phyloP scores from a whole-genome alignment of 1,140 invertebrate species.

The Nixonia krombeini region DNA sequence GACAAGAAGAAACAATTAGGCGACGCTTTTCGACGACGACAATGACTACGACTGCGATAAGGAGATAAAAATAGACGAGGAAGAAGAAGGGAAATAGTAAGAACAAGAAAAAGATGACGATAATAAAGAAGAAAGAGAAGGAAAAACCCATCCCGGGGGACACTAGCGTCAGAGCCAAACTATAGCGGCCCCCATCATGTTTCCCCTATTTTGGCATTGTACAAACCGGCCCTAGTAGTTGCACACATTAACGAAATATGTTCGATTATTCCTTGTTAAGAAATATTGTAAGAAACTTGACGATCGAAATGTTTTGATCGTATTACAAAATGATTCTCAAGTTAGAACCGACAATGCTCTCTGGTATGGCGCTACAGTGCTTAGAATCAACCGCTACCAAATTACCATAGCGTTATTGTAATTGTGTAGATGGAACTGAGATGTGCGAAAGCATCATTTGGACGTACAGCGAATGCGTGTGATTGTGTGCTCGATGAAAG shows the following conservation, averaged over 20 bases:
- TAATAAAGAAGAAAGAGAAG: not conserved
- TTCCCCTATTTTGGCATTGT: conserved; percentile 22
- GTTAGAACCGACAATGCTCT: conserved; percentile 4
- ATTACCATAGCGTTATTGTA: conserved; percentile 66
- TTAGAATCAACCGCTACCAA: conserved; percentile 63
- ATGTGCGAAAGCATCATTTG: conserved; percentile 18
- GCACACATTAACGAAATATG: not conserved
- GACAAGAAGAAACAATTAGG: too few species aligned
- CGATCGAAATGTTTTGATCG: too few species aligned
- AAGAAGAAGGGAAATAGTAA: not conserved
- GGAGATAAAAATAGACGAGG: conserved; percentile 2
- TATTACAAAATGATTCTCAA: too few species aligned
- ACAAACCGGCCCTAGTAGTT: conserved; percentile 17
- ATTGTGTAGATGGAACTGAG: conserved; percentile 64
- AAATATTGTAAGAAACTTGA: too few species aligned
- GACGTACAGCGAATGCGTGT: conserved; percentile 29
- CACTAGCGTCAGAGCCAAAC: conserved; percentile 23
- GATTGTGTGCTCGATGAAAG: conserved; percentile 28
- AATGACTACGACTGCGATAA: too few species aligned
- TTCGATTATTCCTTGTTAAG: too few species aligned
- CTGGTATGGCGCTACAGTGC: conserved; percentile 59
- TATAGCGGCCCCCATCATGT: conserved; percentile 7
- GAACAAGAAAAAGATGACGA: not conserved
- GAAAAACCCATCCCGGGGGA: conserved; percentile 2
- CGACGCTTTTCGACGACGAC: too few species aligned